Base-by-base conservation (phyloP, 2,113 vertebrate genomes). In the Petroica traversi region DNA sequence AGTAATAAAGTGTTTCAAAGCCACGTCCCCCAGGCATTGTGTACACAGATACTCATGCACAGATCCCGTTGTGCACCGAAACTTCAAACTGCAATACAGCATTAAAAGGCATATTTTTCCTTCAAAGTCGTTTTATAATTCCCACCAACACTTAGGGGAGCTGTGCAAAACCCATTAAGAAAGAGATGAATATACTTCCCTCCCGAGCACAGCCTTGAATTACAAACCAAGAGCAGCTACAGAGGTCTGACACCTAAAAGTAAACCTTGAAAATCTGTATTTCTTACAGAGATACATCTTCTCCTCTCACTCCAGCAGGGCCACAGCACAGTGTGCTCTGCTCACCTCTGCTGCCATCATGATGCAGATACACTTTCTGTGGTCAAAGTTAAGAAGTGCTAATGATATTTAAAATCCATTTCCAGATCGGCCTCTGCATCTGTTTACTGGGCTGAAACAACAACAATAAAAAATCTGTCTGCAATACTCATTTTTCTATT, bases 121-220 rank as follows among this genome's bases (percentile, higher is more conserved):
- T 86, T 86, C 93, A 68, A 85, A 90, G 73, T 49, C 68, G 68
- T 34, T 81, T 88, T 96, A 45, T 81, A 92, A 96, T 88, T 93
- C 93, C 75, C 88, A 90, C 64, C 93, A 88, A 81, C n/a, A 31
- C 88, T 69, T 80, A 64, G 2, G 40, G 61, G 59, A 95, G n/a
- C 67, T 90, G 79, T 80, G 82, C 75, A 94, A 94, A 88, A 80
- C n/a, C 88, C 63, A 94, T 96, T 88, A 93, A 92, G 85, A 61
- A 54, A 87, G 62, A 92, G 75, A 90, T 52, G 46, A 93, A 93
- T 94, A 93, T 36, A 95, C 67, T 64, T 71, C 28, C 55, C 75
- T 62, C 68, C 61, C 5, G 33, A 92, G 75, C 82, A 82, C 19
- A 83, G 67, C 63, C 92, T 93, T 91, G 61, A 92, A 93, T 84